A percentile compares a stretch with the other conserved stretches of the same genome.
These are phyloP conservation scores for Dromococcyx pavoninus DNA, from an alignment of 2,797 vertebrate genomes.

Conservation along the genomic window DNA sequence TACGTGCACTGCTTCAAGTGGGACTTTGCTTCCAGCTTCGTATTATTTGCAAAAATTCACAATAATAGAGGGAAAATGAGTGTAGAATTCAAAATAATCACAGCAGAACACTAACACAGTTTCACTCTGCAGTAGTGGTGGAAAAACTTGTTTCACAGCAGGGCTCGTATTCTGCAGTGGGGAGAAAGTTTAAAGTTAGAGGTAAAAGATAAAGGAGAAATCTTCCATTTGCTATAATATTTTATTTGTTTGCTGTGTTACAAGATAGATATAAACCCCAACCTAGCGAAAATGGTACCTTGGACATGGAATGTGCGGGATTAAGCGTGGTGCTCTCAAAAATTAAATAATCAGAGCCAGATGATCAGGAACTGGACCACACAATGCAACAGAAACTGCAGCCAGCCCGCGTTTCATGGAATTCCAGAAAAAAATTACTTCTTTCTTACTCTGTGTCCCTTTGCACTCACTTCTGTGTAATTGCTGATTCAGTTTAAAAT, in stretches of 20 bases:
- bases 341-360: background rate
- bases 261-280: background rate
- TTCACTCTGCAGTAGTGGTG: background rate
- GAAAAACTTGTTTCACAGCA: background rate
- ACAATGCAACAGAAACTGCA: background rate
- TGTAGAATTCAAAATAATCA: background rate
- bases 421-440: background rate
- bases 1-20: fast-evolving
- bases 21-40: background rate
- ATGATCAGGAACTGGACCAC: background rate
- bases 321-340: background rate
- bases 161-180: background rate
- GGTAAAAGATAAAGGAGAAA: background rate
- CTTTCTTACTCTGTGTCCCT: background rate
- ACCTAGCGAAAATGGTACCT: background rate
- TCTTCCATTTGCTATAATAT: background rate
- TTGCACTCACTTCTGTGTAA: background rate
- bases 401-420: background rate
- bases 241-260: background rate
- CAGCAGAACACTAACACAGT: background rate
- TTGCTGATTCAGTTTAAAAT: background rate
- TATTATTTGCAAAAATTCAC: background rate
- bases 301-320: background rate
- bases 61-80: background rate
- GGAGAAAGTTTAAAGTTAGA: background rate